Conservation (phyloP, 2,113 vertebrate species). For the Mus musculus region GRCm39 chr1:90903001-90903500, state of each 20-base stretch:
- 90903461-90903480: background rate
- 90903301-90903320: accelerated
- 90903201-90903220: too few species aligned
- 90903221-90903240: background rate
- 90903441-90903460: background rate
- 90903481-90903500: background rate
- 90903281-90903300: accelerated
- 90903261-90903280: background rate
- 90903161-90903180: background rate
- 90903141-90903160: background rate
- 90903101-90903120: accelerated
- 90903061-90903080: accelerated
- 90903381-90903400: accelerated
- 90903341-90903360: background rate
- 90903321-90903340: accelerated
- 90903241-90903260: accelerated
- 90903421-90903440: too few species aligned
- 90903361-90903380: background rate
- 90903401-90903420: background rate
- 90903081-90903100: too few species aligned
- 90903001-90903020: too few species aligned
- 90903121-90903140: background rate
- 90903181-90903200: background rate
- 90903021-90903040: background rate
- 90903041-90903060: accelerated